Evolutionary conservation across 92 coral and sea anemone species (phyloP), one percentile per base, ranked within the genome.

Genomic region (Metridium senile): DNA sequence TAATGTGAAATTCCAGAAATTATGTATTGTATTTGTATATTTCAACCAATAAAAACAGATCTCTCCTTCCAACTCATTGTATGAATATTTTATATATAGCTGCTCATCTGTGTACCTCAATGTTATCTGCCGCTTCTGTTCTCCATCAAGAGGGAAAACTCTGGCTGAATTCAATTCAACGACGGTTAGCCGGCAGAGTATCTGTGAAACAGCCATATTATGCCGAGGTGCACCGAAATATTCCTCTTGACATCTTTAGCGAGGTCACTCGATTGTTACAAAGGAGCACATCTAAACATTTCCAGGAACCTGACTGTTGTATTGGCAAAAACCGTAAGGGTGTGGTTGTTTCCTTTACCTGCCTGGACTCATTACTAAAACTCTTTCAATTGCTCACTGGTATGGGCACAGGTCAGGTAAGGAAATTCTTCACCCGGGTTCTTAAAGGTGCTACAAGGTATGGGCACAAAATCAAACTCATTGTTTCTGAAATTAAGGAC

Each of bases 151-250:
- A 83, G 66, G 27, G 53, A 0, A 29, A 74, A 43, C 78, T 83
- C n/a, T 83, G 87, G 82, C 76, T 83, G 11, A 65, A 33, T 9
- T 13, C 30, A 8, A 63, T 83, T 13, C 26, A 68, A n/a, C 26
- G 81, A 46, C 32, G 87, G 56, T 62, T 83, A 2, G 83, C 51
- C 11, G 83, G 78, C 1, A 69, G 77, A 75, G 72, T 43, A n/a
- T 66, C 76, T 9, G 46, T 76, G 32, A 68, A 27, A 76, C 62
- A 64, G 21, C 87, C 87, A 19, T 83, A 51, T 70, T 68, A 66
- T 68, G 82, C 31, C 13, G 82, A 83, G 39, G 17, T 83, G 26
- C 76, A 69, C 27, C 58, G 82, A 1, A 56, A 58, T 33, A 83
- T 83, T 18, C 82, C 82, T 22, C 28, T 57, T 23, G 66, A 27